A percentile compares a stretch with the other conserved stretches of the same genome.
These are phyloP conservation scores for Podotricha telesiphe DNA, from an alignment of 2,888 invertebrate genomes.

Conservation along the genomic window DNA sequence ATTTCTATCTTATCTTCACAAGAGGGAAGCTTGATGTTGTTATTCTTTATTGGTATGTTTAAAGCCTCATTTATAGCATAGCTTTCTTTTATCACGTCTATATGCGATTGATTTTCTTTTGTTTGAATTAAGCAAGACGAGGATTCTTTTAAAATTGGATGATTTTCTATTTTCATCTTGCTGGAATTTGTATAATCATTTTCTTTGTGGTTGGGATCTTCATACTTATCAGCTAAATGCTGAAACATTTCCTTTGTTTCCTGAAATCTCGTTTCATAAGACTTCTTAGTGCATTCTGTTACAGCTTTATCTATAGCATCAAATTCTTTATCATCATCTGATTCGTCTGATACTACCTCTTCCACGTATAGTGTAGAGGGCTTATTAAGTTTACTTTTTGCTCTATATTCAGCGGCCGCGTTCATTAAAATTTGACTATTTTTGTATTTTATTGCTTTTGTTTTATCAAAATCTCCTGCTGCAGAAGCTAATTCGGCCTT, in stretches of 20 bases:
- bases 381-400: constrained; percentile 30
- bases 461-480: constrained; percentile 56
- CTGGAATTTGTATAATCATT: constrained; percentile 38
- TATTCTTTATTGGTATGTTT: constrained; percentile 66
- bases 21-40: constrained; percentile 57
- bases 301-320: constrained; percentile 72
- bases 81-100: constrained; percentile 64
- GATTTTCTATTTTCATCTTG: constrained; percentile 48
- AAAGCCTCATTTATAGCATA: constrained; percentile 69
- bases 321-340: constrained; percentile 61
- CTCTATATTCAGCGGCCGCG: constrained; percentile 52
- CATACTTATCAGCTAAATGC: constrained; percentile 67
- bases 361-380: constrained; percentile 36
- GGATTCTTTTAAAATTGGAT: constrained; percentile 64
- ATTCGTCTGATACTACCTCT: constrained; percentile 41
- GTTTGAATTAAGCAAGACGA: constrained; percentile 62
- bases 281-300: constrained; percentile 69
- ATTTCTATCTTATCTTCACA: constrained; percentile 47
- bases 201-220: constrained; percentile 51
- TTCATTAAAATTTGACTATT: constrained; percentile 68
- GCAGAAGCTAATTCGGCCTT: constrained; percentile 62
- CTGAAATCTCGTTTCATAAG: constrained; percentile 72
- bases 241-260: constrained; percentile 74
- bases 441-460: constrained; percentile 65
- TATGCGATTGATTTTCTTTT: constrained; percentile 51